Conservation (phyloP, 2,888 invertebrate genomes). For the Tribolium freemani region DNA sequence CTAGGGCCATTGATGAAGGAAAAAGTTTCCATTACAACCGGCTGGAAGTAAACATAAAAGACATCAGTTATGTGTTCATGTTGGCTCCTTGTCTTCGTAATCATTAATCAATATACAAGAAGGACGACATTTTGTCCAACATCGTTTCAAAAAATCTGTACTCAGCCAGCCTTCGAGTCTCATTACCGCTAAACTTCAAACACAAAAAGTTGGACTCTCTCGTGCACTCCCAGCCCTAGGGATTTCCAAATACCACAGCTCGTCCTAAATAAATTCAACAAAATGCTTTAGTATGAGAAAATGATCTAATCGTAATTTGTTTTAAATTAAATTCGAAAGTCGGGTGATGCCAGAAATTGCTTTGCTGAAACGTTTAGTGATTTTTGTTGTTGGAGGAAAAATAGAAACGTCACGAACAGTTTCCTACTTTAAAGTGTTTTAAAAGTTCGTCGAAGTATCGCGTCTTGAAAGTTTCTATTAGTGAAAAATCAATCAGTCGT, state of each 20-base stretch:
- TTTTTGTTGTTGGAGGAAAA: slow-evolving; percentile 10
- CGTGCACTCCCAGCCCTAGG: slow-evolving; percentile 9
- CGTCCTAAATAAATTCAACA: slow-evolving; percentile 30
- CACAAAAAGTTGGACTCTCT: slow-evolving; percentile 34
- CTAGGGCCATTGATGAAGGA: not conserved
- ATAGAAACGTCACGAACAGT: slow-evolving; percentile 23
- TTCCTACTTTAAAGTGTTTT: slow-evolving; percentile 27
- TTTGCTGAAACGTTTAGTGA: not conserved
- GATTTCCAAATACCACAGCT: slow-evolving; percentile 6
- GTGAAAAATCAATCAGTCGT: slow-evolving; percentile 13
- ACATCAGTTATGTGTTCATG: slow-evolving; percentile 1
- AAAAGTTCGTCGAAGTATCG: slow-evolving; percentile 1
- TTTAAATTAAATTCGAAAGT: slow-evolving; percentile 5
- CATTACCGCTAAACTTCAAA: slow-evolving; percentile 37
- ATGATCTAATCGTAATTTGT: not conserved
- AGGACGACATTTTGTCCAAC: slow-evolving; percentile 3
- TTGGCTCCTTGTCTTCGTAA: not conserved
- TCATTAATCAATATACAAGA: slow-evolving; percentile 27
- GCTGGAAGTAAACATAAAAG: not conserved
- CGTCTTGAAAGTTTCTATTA: slow-evolving; percentile 1
- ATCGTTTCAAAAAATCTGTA: slow-evolving; percentile 19
- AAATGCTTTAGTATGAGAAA: not conserved
- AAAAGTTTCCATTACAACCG: slow-evolving; percentile 6
- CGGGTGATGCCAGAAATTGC: slow-evolving; percentile 1
- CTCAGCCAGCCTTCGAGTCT: slow-evolving; percentile 27